Evolutionary conservation across 2,113 vertebrate species (phyloP).

Genomic region (Carettochelys insculpta): DNA sequence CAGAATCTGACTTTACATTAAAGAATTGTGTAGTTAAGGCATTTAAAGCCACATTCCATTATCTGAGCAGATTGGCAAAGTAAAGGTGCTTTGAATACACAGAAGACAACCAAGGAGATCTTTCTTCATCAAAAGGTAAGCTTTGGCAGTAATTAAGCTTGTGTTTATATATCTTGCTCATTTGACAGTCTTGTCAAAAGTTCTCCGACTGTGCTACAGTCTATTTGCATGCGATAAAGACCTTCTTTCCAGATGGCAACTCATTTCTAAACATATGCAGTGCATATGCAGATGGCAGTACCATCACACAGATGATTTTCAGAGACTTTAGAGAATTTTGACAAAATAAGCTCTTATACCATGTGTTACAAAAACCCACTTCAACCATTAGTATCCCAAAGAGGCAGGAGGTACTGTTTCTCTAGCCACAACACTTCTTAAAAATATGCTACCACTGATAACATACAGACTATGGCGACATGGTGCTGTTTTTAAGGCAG

Average conservation of each 20-base stretch:
- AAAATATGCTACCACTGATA: background rate
- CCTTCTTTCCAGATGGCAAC: background rate
- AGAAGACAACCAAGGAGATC: background rate
- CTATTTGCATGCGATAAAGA: slow-evolving; percentile 10
- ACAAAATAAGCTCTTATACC: background rate
- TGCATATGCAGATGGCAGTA: background rate
- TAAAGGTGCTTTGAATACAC: too few relatives aligned
- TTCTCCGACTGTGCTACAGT: background rate
- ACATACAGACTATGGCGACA: background rate
- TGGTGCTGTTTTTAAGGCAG: background rate
- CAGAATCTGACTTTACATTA: too few relatives aligned
- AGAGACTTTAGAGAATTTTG: background rate
- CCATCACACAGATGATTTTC: background rate
- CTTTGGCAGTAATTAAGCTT: background rate
- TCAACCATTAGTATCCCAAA: background rate
- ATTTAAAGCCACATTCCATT: too few relatives aligned
- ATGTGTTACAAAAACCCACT: background rate
- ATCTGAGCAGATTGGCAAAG: too few relatives aligned
- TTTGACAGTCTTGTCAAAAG: background rate
- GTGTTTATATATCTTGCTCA: background rate
- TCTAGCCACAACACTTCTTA: background rate
- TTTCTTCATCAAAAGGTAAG: background rate
- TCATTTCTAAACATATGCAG: background rate
- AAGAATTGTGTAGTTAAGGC: too few relatives aligned
- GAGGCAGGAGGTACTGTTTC: background rate